Evolutionary conservation across 2,888 invertebrate species (phyloP).

Genomic region (Andricus curvator): DNA sequence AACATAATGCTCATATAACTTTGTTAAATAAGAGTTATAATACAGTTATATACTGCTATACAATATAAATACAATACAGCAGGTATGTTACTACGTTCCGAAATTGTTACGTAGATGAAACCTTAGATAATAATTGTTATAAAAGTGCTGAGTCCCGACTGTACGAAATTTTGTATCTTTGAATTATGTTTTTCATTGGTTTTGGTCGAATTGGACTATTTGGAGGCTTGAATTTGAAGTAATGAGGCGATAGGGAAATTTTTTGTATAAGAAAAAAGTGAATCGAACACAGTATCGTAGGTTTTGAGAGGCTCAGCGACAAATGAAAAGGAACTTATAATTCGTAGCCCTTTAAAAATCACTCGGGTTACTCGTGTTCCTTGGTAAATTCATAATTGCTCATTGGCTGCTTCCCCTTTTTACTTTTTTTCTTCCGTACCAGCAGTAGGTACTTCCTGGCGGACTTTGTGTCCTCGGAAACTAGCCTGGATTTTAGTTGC

Average conservation of each 20-base stretch:
- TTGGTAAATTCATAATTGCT: conserved; percentile 20
- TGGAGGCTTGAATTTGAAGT: background rate
- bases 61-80: conserved; percentile 25
- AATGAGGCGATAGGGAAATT: conserved; percentile 19
- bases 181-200: background rate
- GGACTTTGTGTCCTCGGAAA: conserved; percentile 93
- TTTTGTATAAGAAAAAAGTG: conserved; percentile 11
- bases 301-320: conserved; percentile 25
- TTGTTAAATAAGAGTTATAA: conserved; percentile 10
- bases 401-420: conserved; percentile 41
- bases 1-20: background rate
- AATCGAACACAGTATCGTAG: conserved; percentile 28
- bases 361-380: conserved; percentile 36
- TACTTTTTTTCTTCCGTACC: conserved; percentile 65
- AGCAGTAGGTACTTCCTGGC: conserved; percentile 82
- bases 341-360: conserved; percentile 45
- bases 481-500: conserved; percentile 96
- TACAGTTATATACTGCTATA: conserved; percentile 35
- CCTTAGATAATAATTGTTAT: conserved; percentile 26
- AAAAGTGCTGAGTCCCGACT: conserved; percentile 33
- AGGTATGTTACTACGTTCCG: conserved; percentile 10
- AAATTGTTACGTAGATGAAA: background rate
- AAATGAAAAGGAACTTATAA: conserved; percentile 16
- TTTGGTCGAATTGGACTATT: conserved; percentile 5
- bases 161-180: conserved; percentile 1